Conservation (phyloP, 2,797 vertebrate genomes). For the Chrysolophus pictus region DNA sequence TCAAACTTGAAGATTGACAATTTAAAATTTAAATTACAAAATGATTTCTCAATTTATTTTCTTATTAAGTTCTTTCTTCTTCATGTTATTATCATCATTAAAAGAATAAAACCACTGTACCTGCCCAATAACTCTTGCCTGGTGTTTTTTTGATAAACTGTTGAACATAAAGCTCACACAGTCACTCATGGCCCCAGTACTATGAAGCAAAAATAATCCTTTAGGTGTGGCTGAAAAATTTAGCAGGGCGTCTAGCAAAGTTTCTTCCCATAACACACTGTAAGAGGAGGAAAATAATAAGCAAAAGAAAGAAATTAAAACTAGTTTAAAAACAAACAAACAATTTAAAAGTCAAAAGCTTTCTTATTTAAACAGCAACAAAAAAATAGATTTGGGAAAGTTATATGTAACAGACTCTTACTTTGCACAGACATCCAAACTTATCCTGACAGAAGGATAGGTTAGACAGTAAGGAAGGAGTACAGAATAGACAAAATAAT, state of each 20-base stretch:
- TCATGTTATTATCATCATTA: not conserved
- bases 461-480: not conserved
- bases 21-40: not conserved
- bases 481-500: not conserved
- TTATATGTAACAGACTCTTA: not conserved
- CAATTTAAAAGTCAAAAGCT: not conserved
- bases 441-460: not conserved
- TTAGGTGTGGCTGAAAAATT: conserved; percentile 93
- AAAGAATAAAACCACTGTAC: not conserved
- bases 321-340: not conserved
- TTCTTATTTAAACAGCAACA: not conserved
- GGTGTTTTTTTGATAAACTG: conserved; percentile 88
- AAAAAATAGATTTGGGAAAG: not conserved
- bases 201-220: conserved; percentile 91
- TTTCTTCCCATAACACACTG: conserved; percentile 92
- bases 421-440: not conserved
- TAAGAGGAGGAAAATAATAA: conserved; percentile 18
- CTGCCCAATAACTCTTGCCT: conserved; percentile 80
- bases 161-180: conserved; percentile 93
- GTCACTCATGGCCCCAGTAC: conserved; percentile 88
- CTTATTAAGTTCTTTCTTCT: not conserved
- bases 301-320: not conserved
- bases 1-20: not conserved
- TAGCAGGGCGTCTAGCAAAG: conserved; percentile 91
- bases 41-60: not conserved